Conservation (phyloP, 2,797 vertebrate genomes). For the Saxicola maurus region DNA sequence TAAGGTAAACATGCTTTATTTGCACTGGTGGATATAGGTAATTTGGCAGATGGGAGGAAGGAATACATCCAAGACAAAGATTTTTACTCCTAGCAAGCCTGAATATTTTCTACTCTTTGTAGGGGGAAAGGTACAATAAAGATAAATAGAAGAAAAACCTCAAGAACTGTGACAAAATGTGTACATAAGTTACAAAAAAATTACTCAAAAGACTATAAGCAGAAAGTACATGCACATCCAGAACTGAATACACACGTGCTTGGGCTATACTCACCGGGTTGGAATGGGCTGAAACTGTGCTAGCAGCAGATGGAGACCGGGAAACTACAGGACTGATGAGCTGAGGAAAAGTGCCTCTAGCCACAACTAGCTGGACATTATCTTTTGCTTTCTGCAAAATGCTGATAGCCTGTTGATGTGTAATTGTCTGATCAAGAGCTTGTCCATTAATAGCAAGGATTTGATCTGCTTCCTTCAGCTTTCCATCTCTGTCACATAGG, state of each 20-base stretch:
- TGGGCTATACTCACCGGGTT: conserved; percentile 77
- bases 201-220: not conserved
- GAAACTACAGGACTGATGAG: conserved; percentile 86
- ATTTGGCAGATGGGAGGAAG: not conserved
- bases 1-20: not conserved
- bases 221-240: not conserved
- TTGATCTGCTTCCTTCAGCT: conserved; percentile 92
- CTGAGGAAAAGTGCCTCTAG: conserved; percentile 85
- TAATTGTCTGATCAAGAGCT: conserved; percentile 88
- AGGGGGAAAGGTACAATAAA: not conserved
- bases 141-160: not conserved
- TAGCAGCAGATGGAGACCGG: conserved; percentile 91
- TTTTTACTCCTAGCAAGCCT: not conserved
- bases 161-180: not conserved
- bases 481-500: conserved; percentile 81
- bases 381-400: conserved; percentile 91
- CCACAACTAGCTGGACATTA: conserved; percentile 84
- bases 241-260: not conserved
- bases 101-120: not conserved
- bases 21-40: not conserved
- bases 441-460: conserved; percentile 93
- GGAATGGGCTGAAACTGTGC: conserved; percentile 90
- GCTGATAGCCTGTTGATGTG: conserved; percentile 91
- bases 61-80: not conserved
- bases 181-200: not conserved